Evolutionary conservation across 2,113 vertebrate genomes (phyloP).

Genomic region (Acrocephalus kingi): DNA sequence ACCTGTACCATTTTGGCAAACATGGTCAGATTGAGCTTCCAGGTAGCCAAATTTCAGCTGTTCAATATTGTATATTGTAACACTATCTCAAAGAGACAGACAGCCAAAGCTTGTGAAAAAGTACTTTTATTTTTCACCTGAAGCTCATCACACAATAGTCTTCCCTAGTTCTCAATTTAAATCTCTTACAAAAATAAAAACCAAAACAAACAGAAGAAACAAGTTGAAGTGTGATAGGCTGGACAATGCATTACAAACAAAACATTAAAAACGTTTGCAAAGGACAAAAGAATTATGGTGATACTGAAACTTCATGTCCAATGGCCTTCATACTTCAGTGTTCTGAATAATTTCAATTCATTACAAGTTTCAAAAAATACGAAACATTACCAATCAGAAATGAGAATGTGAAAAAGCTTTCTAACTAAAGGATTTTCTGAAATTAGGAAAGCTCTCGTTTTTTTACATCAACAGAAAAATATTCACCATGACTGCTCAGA

Average conservation of each 20-base stretch:
- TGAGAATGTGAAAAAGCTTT: neutral
- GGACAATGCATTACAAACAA: neutral
- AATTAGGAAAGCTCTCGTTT: neutral
- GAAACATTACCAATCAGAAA: neutral
- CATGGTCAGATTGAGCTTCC: accelerated
- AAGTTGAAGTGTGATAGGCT: neutral
- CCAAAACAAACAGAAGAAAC: neutral
- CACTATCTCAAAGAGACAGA: neutral
- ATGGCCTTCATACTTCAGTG: neutral
- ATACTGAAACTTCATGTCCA: neutral
- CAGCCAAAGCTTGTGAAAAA: neutral
- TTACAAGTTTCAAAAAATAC: neutral
- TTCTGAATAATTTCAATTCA: neutral
- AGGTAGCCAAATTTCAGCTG: neutral
- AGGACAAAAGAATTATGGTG: neutral
- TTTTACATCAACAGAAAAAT: neutral
- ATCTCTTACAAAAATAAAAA: neutral
- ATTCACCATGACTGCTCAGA: neutral
- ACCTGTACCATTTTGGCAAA: neutral
- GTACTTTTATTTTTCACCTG: neutral
- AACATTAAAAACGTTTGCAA: neutral
- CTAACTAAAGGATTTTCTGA: neutral
- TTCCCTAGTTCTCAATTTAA: neutral
- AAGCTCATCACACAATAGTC: neutral
- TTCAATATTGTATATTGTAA: neutral